Evolutionary conservation across 2,797 vertebrate species (phyloP), one percentile per base, ranked within the genome.

Genomic region (Parotocinclus haroldoi): DNA sequence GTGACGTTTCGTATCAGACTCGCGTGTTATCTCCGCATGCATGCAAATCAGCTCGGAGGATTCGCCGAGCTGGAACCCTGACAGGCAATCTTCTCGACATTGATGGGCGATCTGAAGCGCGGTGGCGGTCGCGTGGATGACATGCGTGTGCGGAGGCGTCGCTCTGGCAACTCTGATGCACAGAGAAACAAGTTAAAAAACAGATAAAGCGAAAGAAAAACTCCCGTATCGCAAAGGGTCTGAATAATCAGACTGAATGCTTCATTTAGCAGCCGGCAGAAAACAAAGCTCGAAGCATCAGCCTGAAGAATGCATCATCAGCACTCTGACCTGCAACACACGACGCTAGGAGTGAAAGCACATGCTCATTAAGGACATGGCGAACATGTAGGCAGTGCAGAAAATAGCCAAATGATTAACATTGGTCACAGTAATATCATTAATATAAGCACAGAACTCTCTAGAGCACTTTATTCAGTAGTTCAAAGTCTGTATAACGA

Each of bases 241-340:
- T 73, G 45, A 52, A 64, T 73, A 69, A 75, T 76, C 65, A 61
- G 55, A 67, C n/a, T 64, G 49, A 70, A 72, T 52, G 58, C 57
- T 58, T 75, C 65, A 76, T 76, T 76, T 71, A 67, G 45, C 68
- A 67, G 60, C 37, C 68, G 67, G 71, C 59, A 67, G 69, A 72
- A 27, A 66, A 69, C 58, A 72, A 27, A 67, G 42, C 62, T 68
- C 55, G 48, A 57, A 58, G 54, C 46, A 48, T 58, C 48, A 61
- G 45, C 14, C 53, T 68, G 44, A 64, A 49, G 36, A 68, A 44
- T 18, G 27, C 42, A 51, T 46, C 40, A 18, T 42, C 39, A 49
- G 17, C 46, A 7, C 40, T 12, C 9, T 9, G 9, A 44, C 45
- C 45, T 8, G 5, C 11, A 50, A 14, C 17, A 44, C 18, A 57